Evolutionary conservation across 2,113 vertebrate genomes (phyloP), one percentile per base, ranked within the genome.

Genomic region (Carassius carassius): DNA sequence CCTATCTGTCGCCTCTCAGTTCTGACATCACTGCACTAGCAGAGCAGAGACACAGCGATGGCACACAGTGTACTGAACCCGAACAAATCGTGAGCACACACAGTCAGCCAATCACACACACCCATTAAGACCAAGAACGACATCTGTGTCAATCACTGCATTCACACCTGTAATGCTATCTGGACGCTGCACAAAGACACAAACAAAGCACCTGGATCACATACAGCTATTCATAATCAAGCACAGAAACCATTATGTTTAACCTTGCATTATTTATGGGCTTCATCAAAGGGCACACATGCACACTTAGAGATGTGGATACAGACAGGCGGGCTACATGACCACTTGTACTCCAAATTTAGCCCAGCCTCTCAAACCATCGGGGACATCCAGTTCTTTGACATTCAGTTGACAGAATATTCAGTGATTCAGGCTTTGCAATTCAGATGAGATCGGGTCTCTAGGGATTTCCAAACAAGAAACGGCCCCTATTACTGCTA

Each of bases 51-150:
- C 81, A 72, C 78, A 73, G 86, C 84, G 87, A 87, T 83, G 86
- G 89, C 90, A 92, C 91, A 88, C 77, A 12, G 44, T 88, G 91
- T 91, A 87, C 91, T 82, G 76, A 82, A 88, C 77, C 77, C 78
- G 1, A 32, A 58, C 47, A 47, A 14, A 80, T 69, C 44, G 32
- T 3, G 13, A 41, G 35, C 37, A 78, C 75, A 56, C 47, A 58
- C 78, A 63, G 21, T 80, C n/a, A 29, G 19, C 56, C 76, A 78
- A 67, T 69, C 65, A 72, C 49, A 9, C 29, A 35, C 21, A 11
- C 13, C n/a, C 25, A 32, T 70, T 70, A 29, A 35, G 25, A 54
- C 62, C 47, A 49, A 23, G 47, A 29, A 70, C 25, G 16, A 54
- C 11, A 19, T 29, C 60, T 25, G 37, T 65, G 37, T 80, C 41